Base-by-base conservation (phyloP, 2,113 vertebrate genomes). In the Nansenia antarctica region DNA sequence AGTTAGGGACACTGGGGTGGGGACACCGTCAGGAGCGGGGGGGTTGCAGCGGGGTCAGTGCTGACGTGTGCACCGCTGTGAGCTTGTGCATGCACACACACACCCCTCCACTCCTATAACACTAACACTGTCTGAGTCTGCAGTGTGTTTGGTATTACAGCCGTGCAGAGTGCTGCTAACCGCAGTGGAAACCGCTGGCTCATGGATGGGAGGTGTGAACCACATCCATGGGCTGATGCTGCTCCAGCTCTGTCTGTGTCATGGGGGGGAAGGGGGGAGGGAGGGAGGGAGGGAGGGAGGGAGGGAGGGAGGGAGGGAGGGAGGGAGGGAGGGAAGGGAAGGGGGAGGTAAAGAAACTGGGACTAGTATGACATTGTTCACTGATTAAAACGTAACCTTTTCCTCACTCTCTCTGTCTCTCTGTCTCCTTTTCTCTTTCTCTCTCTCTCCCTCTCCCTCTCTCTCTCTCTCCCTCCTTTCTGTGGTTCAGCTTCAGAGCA, bases 401-500 rank as follows among this genome's bases (percentile, higher is more conserved):
- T n/a, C n/a, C n/a, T n/a, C 45, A n/a, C n/a, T n/a, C 45, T n/a
- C 7, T 54, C 62, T 29, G 22, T 6, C n/a, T 11, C 34, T 18
- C 26, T 66, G 26, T 24, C 30, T 32, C n/a, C 45, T n/a, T n/a
- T n/a, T n/a, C 7, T 34, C 15, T 18, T 22, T 69, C 11, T 5
- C 12, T 12, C 53, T 55, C 53, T 32, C n/a, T 8, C n/a, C 45
- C 45, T n/a, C 45, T n/a, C 7, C 30, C 15, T 18, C 24, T 69
- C 11, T 5, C 12, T 12, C 53, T 55, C 53, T 55, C 24, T 55
- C 26, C 15, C 26, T 26, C 11, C 53, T 32, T 32, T n/a, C 3
- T 32, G 53, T 62, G 58, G 66, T 83, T 82, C 92, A 9, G 94
- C 91, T 55, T 89, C 94, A 61, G 98, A 98, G 87, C 98, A 98